Percentiles rank a stretch among this genome's conserved stretches.
These are phyloP conservation scores for Hydractinia echinata DNA, from an alignment of 30 jellyfish, hydroid and myxozoan genomes.

Conservation along the genomic window DNA sequence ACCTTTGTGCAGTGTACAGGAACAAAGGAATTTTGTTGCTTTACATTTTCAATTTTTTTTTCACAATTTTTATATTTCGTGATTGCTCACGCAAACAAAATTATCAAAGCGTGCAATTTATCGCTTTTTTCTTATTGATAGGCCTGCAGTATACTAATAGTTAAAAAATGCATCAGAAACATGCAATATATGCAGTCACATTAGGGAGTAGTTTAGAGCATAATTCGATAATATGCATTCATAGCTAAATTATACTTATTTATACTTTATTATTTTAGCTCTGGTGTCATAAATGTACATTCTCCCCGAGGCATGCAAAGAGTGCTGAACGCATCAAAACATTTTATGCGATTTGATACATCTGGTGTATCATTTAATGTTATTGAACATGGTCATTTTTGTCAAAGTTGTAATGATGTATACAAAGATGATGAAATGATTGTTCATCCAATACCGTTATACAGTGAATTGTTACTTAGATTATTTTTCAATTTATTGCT, in stretches of 20 bases:
- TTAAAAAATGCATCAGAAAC: too few species aligned
- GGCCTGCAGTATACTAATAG: too few species aligned
- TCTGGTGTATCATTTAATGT: constrained; percentile 53
- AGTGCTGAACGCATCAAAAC: constrained; percentile 65
- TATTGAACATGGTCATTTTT: constrained; percentile 23
- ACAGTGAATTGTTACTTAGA: background rate
- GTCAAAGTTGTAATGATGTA: constrained; percentile 4
- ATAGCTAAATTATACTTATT: background rate
- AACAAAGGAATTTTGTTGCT: too few species aligned
- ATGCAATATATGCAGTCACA: too few species aligned
- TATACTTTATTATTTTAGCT: background rate
- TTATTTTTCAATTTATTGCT: too few species aligned
- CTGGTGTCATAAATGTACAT: constrained; percentile 32
- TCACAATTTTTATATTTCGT: too few species aligned
- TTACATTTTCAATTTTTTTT: too few species aligned
- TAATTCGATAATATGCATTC: background rate
- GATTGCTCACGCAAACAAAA: too few species aligned
- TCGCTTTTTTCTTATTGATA: too few species aligned
- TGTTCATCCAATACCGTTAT: constrained; percentile 54
- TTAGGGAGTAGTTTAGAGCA: background rate
- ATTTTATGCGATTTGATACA: constrained; percentile 62
- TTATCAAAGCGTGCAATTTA: too few species aligned
- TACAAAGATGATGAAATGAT: constrained; percentile 63
- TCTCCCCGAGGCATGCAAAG: constrained; percentile 63
- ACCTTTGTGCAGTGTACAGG: too few species aligned